Conservation (phyloP, 1,140 invertebrate species). For the Lamellibrachia luymesi region DNA sequence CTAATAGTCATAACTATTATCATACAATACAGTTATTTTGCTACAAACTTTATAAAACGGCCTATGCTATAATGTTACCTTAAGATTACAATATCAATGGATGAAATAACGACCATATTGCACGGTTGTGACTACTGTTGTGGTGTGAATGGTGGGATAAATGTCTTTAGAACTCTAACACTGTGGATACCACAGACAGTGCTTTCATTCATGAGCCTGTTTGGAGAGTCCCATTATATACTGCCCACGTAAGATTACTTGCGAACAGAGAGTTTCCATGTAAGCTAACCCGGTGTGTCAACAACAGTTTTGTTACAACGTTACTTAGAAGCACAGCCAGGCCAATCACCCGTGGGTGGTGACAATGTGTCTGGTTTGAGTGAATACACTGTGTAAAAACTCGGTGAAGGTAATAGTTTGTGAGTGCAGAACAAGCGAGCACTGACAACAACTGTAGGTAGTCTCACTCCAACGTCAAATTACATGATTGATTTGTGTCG, state of each 20-base stretch:
- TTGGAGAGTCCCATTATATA: background rate
- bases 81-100: background rate
- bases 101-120: background rate
- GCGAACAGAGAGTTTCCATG: background rate
- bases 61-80: background rate
- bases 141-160: background rate
- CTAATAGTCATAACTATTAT: background rate
- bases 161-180: background rate
- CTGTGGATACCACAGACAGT: background rate
- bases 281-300: background rate
- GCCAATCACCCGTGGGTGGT: background rate
- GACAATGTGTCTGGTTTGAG: background rate
- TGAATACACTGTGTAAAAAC: slow-evolving; percentile 10
- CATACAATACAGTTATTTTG: background rate
- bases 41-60: background rate
- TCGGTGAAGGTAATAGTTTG: background rate
- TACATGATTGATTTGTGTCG: background rate
- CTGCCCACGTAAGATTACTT: background rate
- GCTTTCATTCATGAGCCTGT: background rate
- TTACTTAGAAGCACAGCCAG: background rate
- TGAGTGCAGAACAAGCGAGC: background rate
- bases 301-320: background rate
- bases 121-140: background rate
- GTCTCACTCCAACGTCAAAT: background rate
- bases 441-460: background rate